Evolutionary conservation across 2,888 invertebrate species (phyloP), one percentile per base, ranked within the genome.

Genomic region (Anodontia alba): DNA sequence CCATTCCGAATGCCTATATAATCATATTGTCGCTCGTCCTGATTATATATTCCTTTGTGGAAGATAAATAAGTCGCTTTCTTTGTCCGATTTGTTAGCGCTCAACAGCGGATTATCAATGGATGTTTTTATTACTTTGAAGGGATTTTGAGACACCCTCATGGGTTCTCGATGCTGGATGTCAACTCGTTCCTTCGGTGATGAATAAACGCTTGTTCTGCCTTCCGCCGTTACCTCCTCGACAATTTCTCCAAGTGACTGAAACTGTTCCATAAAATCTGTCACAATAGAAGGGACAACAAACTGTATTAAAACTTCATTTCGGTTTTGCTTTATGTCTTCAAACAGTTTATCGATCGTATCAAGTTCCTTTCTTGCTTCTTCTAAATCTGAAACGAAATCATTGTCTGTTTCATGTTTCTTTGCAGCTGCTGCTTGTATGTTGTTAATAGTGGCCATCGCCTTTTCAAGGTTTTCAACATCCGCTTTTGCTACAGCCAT

Each of bases 211-310:
- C 62, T 62, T 33, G 31, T 62, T 33, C 62, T 31, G 10, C 33
- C 62, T 1, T 62, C 62, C 17, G 31, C 62, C 20, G 31, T 62
- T 1, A 62, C 62, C 33, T 62, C 62, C 17, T 62, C 62, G 10
- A 62, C 62, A 33, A 62, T 62, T 31, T 62, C 62, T 5, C 62
- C 62, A 2, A 62, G 62, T 10, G 62, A 62, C 31, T 62, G 7
- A 62, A 62, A 33, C 8, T 62, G 62, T 33, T 62, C 62, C 62
- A 62, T 62, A 33, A 62, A 33, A 33, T 62, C 62, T 31, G 62
- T 33, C 1, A 62, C 62, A 23, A 62, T 62, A 31, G 62, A 20
- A 15, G 62, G 33, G 1, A 62, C 62, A 33, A 62, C 62, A 62
- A 62, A 62, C 33, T 62, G 62, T 31, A 62, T 62, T 1, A 33